A percentile compares a stretch with the other conserved stretches of the same genome.
Conservation (phyloP, 2,113 vertebrate species). For the Pogona vitticeps region DNA sequence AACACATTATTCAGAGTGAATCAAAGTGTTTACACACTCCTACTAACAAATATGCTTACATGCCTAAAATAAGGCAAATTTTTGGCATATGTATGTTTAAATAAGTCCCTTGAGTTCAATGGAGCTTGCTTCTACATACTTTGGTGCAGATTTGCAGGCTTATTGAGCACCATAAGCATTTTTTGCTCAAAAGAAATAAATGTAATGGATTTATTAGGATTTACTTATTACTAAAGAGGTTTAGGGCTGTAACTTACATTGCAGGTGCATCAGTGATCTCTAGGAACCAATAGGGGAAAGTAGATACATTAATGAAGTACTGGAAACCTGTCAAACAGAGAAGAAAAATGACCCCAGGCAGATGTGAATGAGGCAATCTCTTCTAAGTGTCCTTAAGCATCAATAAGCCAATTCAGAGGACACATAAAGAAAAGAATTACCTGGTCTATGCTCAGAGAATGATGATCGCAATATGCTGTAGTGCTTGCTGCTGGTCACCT, state of each 20-base stretch:
- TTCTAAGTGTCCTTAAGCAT: constrained; percentile 43
- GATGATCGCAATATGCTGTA: constrained; percentile 7
- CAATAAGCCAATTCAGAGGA: constrained; percentile 16
- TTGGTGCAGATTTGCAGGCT: neutral
- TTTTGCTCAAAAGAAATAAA: neutral
- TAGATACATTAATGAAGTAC: neutral
- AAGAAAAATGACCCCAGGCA: constrained; percentile 28
- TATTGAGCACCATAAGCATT: neutral
- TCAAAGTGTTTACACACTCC: no score
- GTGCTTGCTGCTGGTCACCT: constrained; percentile 2
- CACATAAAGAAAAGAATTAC: constrained; percentile 31
- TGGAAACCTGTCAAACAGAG: constrained; percentile 20
- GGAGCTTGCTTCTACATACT: neutral
- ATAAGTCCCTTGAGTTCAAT: no score
- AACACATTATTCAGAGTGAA: no score
- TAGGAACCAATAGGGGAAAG: neutral
- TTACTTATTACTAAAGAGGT: neutral
- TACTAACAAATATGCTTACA: no score
- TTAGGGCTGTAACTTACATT: neutral
- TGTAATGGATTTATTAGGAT: neutral
- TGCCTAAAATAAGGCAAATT: no score
- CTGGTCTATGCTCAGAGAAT: constrained; percentile 30
- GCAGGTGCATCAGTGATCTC: neutral
- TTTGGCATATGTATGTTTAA: no score
- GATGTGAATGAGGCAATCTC: constrained; percentile 34